Conservation (phyloP, 2,888 invertebrate species). For the Cremastinae sp. region DNA sequence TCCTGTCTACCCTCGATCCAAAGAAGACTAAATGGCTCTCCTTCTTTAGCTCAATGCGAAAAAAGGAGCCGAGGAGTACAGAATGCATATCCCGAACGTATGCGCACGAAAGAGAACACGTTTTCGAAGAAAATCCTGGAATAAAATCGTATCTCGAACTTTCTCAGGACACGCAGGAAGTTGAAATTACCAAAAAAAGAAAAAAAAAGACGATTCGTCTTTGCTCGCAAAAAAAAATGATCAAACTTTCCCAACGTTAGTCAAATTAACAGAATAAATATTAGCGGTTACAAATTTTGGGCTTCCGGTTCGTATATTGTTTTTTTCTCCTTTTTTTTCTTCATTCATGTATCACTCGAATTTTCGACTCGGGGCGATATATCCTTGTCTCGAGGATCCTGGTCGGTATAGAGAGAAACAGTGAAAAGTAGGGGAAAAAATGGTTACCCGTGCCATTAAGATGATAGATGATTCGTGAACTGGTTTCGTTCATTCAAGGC, state of each 20-base stretch:
- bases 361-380: constrained; percentile 38
- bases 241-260: constrained; percentile 6
- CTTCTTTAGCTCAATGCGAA: constrained; percentile 56
- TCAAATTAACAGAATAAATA: constrained; percentile 50
- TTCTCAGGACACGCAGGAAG: not conserved
- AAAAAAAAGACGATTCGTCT: too few species aligned
- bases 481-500: constrained; percentile 69
- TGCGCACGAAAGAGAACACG: constrained; percentile 60
- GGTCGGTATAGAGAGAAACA: constrained; percentile 52
- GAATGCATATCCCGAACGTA: constrained; percentile 66
- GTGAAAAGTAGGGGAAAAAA: constrained; percentile 51
- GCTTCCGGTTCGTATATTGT: constrained; percentile 53
- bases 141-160: constrained; percentile 16
- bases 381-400: constrained; percentile 34
- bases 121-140: constrained; percentile 58
- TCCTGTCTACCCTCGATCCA: constrained; percentile 65
- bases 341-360: constrained; percentile 18
- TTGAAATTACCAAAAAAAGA: constrained; percentile 6
- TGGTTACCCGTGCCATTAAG: constrained; percentile 67
- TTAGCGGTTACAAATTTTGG: constrained; percentile 62
- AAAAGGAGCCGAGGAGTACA: constrained; percentile 59
- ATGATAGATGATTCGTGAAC: constrained; percentile 71
- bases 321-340: constrained; percentile 6
- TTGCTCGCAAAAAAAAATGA: not conserved
- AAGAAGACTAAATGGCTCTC: constrained; percentile 61